Evolutionary conservation across 1,140 invertebrate species (phyloP).

Genomic region (Listronotus bonariensis): DNA sequence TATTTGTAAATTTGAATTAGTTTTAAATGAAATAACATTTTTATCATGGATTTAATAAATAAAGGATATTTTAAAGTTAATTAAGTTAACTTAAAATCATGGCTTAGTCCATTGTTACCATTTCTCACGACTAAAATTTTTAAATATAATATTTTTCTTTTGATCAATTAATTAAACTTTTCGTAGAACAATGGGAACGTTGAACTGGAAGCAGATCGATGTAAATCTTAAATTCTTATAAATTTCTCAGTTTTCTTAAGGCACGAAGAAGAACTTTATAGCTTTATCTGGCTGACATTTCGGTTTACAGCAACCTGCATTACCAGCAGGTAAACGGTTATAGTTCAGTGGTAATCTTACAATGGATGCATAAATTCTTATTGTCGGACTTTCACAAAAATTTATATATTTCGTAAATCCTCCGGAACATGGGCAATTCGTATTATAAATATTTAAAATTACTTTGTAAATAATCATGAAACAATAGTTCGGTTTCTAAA

Average conservation of each 20-base stretch:
- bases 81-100: too few relatives aligned
- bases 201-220: slow-evolving; percentile 21
- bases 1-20: too few relatives aligned
- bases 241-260: slow-evolving; percentile 17
- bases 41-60: too few relatives aligned
- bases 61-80: too few relatives aligned
- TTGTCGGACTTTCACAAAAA: slow-evolving; percentile 32
- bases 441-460: too few relatives aligned
- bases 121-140: slow-evolving; percentile 6
- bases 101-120: slow-evolving; percentile 1
- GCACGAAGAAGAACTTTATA: slow-evolving; percentile 38
- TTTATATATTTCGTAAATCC: slow-evolving; percentile 20
- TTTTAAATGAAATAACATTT: too few relatives aligned
- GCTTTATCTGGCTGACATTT: slow-evolving; percentile 36
- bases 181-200: slow-evolving; percentile 28
- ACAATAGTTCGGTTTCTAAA: too few relatives aligned
- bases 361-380: slow-evolving; percentile 37
- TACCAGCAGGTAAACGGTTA: slow-evolving; percentile 32
- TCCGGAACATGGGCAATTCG: slow-evolving; percentile 9
- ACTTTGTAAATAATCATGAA: too few relatives aligned
- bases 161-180: slow-evolving; percentile 25
- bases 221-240: slow-evolving; percentile 36
- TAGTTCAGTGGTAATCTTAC: slow-evolving; percentile 37
- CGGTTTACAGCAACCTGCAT: slow-evolving; percentile 32
- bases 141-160: neutral